phyloP scores from a whole-genome alignment of 2,888 invertebrate genomes.

The Macaria liturata region DNA sequence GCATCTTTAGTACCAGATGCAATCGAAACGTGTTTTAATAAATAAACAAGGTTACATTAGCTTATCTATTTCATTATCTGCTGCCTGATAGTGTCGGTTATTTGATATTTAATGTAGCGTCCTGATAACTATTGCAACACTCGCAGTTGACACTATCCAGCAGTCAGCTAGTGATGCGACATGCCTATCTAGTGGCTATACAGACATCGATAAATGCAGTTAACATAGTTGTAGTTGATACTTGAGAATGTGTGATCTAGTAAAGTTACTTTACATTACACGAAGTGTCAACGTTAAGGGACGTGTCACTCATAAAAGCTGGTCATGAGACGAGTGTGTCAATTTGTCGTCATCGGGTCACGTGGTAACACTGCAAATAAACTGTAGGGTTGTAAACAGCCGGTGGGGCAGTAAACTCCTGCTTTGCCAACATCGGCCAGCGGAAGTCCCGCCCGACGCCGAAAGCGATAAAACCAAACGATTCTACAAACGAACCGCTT shows the following conservation, averaged over 20 bases:
- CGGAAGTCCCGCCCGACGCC: conserved; percentile 30
- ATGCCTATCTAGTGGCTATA: neutral
- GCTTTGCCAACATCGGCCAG: conserved; percentile 13
- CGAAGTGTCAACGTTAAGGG: neutral
- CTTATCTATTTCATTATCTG: conserved; percentile 3
- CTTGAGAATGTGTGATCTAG: neutral
- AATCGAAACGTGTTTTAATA: neutral
- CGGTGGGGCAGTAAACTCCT: conserved; percentile 14
- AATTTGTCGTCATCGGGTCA: conserved; percentile 2
- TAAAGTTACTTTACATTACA: neutral
- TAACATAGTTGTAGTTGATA: neutral
- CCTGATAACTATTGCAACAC: neutral
- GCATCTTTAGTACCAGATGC: neutral
- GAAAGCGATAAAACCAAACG: conserved; percentile 32
- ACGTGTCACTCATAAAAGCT: conserved; percentile 4
- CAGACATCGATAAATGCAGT: no score
- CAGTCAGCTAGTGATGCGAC: neutral
- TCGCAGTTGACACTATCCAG: conserved; percentile 4
- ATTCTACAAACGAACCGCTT: conserved; percentile 28
- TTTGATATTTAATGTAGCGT: neutral
- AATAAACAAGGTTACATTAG: neutral
- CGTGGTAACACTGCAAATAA: conserved; percentile 2
- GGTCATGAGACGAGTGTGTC: conserved; percentile 4
- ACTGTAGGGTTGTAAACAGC: conserved; percentile 16
- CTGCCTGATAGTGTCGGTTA: neutral